Conservation (phyloP, 2,113 vertebrate genomes). For the Sylvietta virens region DNA sequence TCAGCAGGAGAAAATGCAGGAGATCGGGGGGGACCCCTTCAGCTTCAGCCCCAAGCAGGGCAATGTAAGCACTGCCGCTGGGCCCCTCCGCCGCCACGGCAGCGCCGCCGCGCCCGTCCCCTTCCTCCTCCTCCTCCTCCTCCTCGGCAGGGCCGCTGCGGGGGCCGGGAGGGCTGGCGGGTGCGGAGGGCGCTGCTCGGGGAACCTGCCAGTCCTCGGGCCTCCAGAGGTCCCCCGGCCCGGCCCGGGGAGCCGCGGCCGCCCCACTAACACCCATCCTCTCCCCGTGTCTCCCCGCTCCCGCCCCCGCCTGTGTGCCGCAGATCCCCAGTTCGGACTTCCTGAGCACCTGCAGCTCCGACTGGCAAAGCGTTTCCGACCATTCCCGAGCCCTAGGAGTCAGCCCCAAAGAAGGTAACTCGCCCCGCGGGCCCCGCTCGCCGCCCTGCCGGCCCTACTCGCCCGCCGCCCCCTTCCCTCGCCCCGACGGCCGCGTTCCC, state of each 20-base stretch:
- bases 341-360: constrained; percentile 80
- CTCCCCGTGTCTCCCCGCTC: neutral
- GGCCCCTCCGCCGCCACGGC: neutral
- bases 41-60: constrained; percentile 75
- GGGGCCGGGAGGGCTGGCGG: neutral
- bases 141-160: neutral
- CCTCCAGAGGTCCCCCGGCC: neutral
- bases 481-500: neutral
- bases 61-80: constrained; percentile 76
- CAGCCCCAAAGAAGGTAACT: constrained; percentile 84
- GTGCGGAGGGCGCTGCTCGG: neutral
- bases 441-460: neutral
- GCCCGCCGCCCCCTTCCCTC: neutral
- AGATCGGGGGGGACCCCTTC: constrained; percentile 72
- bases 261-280: neutral
- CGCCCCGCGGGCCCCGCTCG: neutral
- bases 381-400: constrained; percentile 81
- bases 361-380: constrained; percentile 83
- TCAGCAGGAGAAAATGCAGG: constrained; percentile 84
- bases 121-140: neutral
- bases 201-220: neutral
- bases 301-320: neutral
- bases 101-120: neutral
- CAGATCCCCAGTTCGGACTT: constrained; percentile 79
- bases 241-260: neutral